Base-by-base conservation (phyloP, 2,888 invertebrate genomes). In the Dendrolimus pini region DNA sequence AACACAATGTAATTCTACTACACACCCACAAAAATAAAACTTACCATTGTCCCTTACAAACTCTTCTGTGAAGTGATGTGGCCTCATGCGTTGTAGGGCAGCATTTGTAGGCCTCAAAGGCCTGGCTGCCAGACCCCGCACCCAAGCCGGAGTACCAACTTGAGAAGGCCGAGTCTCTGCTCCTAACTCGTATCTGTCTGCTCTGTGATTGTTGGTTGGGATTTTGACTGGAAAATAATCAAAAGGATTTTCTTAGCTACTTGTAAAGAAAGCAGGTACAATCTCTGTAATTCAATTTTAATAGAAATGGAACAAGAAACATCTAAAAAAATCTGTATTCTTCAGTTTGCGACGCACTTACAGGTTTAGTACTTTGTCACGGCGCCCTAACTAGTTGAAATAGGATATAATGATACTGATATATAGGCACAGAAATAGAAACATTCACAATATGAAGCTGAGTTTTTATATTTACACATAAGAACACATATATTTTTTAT, bases 161-260 rank as follows among this genome's bases (percentile, higher is more conserved):
- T 91, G 91, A 0, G 89, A 82, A 0, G 89, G 74, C 1, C 85
- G 75, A 1, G 78, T 77, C 70, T 90, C 91, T 14, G 90, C 84
- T 1, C 89, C 84, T 10, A 91, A 63, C 74, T 91, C 91, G 82
- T 91, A 91, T 7, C 91, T 83, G 65, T 91, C 91, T 55, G 89
- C 84, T 0, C 91, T 82, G 68, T 91, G 91, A 42, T 89, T 86
- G 81, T 91, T 91, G 68, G 91, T 91, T 1, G 90, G 85, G 41
- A 89, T 80, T 78, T 91, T 91, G 68, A 88, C 91, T 91, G 71
- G 2, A 82, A 81, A 30, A 14, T 6, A 54, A 55, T 53, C 7
- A 57, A 18, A 42, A 30, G 6, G 0, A 30, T 6, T 6, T 6
- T 30, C 30, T 6, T 30, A 30, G 30, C 3, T 30, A 18, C 2